These are phyloP conservation scores for Antheraea mylitta DNA, from an alignment of 1,140 invertebrate species.

Conservation along the genomic window DNA sequence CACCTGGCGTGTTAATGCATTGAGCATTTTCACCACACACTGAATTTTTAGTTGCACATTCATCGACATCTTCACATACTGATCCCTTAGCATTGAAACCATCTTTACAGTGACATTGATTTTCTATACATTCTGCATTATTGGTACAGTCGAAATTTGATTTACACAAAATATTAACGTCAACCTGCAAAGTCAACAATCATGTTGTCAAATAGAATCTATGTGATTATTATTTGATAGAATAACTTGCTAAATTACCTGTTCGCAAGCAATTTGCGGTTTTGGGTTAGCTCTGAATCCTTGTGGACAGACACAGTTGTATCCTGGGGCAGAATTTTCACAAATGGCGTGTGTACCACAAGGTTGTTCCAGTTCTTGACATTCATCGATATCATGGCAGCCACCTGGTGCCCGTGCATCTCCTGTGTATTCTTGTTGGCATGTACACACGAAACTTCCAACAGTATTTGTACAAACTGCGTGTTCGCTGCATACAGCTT, in stretches of 20 bases:
- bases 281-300: conserved; percentile 92
- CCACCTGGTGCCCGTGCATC: conserved; percentile 85
- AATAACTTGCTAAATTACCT: conserved; percentile 77
- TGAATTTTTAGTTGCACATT: conserved; percentile 85
- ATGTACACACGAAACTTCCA: conserved; percentile 91
- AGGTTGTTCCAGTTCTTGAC: conserved; percentile 87
- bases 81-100: conserved; percentile 91
- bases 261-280: conserved; percentile 91
- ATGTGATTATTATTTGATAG: neutral
- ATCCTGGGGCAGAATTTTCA: conserved; percentile 92
- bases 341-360: conserved; percentile 94
- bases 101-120: conserved; percentile 93
- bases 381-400: conserved; percentile 96
- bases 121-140: conserved; percentile 93
- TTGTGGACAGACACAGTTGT: conserved; percentile 92
- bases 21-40: conserved; percentile 89
- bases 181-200: conserved; percentile 80
- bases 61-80: conserved; percentile 89
- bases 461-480: conserved; percentile 92
- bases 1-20: conserved; percentile 91
- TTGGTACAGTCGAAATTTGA: conserved; percentile 95
- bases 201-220: neutral
- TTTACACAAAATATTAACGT: conserved; percentile 91
- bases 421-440: conserved; percentile 90
- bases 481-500: conserved; percentile 88